These are phyloP conservation scores for Paraescarpia echinospica DNA, from an alignment of 1,140 invertebrate species.

Conservation along the genomic window DNA sequence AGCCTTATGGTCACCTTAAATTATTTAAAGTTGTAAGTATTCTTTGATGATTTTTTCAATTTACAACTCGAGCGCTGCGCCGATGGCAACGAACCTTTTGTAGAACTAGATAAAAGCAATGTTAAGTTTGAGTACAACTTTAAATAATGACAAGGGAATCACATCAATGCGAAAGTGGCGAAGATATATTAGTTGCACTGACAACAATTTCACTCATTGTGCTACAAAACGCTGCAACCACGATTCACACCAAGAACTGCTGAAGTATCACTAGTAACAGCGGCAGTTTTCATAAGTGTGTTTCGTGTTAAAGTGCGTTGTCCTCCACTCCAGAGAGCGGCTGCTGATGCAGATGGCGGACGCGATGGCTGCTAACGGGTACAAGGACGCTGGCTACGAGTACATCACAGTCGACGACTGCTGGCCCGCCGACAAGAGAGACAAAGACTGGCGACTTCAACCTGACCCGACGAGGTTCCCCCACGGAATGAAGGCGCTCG, in stretches of 20 bases:
- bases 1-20: no score
- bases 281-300: no score
- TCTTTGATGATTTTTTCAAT: not conserved
- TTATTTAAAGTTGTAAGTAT: no score
- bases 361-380: slow-evolving; percentile 84
- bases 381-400: slow-evolving; percentile 84
- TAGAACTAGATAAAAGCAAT: no score
- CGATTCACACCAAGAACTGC: no score
- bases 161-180: no score
- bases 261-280: no score
- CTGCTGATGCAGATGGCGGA: slow-evolving; percentile 92
- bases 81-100: not conserved
- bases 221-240: no score
- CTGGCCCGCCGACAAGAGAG: slow-evolving; percentile 83
- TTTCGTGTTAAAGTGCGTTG: not conserved
- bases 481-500: slow-evolving; percentile 83
- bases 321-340: slow-evolving; percentile 70
- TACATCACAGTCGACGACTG: slow-evolving; percentile 96
- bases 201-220: no score
- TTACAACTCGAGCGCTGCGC: not conserved
- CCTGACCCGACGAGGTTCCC: slow-evolving; percentile 87
- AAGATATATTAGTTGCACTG: no score
- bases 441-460: slow-evolving; percentile 73
- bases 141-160: not conserved
- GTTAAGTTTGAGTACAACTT: no score